Percentiles rank a stretch among this genome's conserved stretches.
Evolutionary conservation across 2,113 vertebrate species (phyloP).

Genomic region (Scartelaos histophorus): DNA sequence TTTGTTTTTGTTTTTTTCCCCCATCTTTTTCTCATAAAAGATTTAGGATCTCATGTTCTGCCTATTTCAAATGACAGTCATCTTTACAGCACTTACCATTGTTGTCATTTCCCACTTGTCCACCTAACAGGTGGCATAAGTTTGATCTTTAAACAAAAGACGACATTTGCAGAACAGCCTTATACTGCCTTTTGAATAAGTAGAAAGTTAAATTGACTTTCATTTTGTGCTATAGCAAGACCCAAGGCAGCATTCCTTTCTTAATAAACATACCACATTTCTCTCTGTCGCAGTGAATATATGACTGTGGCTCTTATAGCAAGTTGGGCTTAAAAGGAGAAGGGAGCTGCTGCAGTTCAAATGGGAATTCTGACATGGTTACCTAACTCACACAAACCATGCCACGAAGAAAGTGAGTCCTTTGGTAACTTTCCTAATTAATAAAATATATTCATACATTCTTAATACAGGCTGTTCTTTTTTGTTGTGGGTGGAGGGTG

Average conservation of each 20-base stretch:
- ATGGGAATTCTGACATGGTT: constrained; percentile 56
- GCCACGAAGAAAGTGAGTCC: constrained; percentile 26
- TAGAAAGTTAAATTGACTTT: background rate
- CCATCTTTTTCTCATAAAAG: too few relatives aligned
- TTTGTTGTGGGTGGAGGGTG: constrained; percentile 52
- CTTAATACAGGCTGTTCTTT: constrained; percentile 46
- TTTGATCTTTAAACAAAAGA: background rate
- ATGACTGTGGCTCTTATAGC: constrained; percentile 23
- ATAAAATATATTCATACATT: constrained; percentile 31
- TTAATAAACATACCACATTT: constrained; percentile 2
- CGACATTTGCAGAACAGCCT: background rate
- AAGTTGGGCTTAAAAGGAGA: constrained; percentile 54
- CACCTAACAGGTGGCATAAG: background rate
- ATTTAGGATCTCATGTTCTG: too few relatives aligned
- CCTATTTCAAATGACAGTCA: too few relatives aligned
- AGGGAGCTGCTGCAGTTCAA: constrained; percentile 22
- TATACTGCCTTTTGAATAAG: background rate
- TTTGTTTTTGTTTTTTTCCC: too few relatives aligned
- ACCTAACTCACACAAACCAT: constrained; percentile 47
- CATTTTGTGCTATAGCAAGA: background rate
- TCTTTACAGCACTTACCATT: background rate
- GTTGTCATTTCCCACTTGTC: background rate
- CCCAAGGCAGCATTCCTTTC: background rate
- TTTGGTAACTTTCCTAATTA: constrained; percentile 41
- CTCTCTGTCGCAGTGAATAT: constrained; percentile 11